A percentile compares a stretch with the other conserved stretches of the same genome.
phyloP scores from a whole-genome alignment of 2,797 vertebrate species.

The Coregonus sp. region DNA sequence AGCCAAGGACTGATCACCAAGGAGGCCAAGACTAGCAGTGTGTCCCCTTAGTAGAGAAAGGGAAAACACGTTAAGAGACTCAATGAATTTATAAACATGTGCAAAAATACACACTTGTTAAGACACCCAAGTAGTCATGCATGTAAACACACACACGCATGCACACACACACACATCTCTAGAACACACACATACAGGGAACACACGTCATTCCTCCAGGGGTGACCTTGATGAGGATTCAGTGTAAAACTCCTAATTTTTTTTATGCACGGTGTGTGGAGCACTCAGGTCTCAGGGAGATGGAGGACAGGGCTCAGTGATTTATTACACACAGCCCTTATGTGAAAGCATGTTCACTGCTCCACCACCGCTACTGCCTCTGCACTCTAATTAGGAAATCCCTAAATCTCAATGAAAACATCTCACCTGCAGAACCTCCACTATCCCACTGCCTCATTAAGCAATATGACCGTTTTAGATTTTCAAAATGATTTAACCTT shows the following conservation, averaged over 20 bases:
- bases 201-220: slow-evolving; percentile 13
- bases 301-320: slow-evolving; percentile 43
- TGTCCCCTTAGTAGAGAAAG: slow-evolving; percentile 51
- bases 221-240: slow-evolving; percentile 68
- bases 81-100: neutral
- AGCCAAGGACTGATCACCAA: slow-evolving; percentile 67
- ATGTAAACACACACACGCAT: neutral
- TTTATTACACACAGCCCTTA: slow-evolving; percentile 42
- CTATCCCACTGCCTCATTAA: slow-evolving; percentile 52
- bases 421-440: slow-evolving; percentile 39
- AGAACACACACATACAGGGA: slow-evolving; percentile 12
- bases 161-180: slow-evolving; percentile 21
- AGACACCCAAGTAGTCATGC: too few species aligned
- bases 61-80: slow-evolving; percentile 34
- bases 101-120: neutral
- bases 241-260: slow-evolving; percentile 52
- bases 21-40: slow-evolving; percentile 63
- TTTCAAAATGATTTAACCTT: slow-evolving; percentile 12
- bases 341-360: slow-evolving; percentile 33
- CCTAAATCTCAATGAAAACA: slow-evolving; percentile 42
- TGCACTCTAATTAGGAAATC: slow-evolving; percentile 55
- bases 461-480: slow-evolving; percentile 38
- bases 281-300: slow-evolving; percentile 36
- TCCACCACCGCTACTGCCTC: slow-evolving; percentile 31
- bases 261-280: slow-evolving; percentile 40